Conservation (phyloP, 2,113 vertebrate genomes). For the Plestiodon gilberti region DNA sequence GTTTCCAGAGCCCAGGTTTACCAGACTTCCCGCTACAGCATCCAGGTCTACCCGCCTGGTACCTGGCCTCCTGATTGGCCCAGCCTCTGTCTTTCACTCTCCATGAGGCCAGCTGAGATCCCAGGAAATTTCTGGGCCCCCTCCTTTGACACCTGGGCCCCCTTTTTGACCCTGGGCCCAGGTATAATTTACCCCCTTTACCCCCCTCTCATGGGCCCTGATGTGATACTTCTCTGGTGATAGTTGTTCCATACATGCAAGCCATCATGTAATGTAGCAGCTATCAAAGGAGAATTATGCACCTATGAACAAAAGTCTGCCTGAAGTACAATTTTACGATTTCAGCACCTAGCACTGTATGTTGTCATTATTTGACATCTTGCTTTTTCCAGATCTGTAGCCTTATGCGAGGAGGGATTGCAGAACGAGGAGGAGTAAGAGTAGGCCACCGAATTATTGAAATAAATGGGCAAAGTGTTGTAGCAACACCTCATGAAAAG, state of each 20-base stretch:
- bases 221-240: neutral
- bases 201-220: no score
- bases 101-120: no score
- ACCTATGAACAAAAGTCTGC: neutral
- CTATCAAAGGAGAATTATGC: neutral
- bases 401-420: constrained; percentile 97
- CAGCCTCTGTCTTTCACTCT: no score
- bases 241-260: neutral
- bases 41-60: no score
- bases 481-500: constrained; percentile 95
- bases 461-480: constrained; percentile 96
- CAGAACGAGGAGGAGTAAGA: constrained; percentile 94
- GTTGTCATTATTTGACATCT: neutral
- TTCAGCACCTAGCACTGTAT: neutral
- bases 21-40: no score
- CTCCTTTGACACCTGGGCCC: no score
- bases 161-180: no score
- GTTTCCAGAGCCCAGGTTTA: no score
- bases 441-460: constrained; percentile 98
- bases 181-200: no score
- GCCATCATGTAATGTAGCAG: neutral
- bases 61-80: no score
- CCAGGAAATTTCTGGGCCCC: no score
- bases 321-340: neutral
- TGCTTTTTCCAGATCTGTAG: constrained; percentile 88